Conservation (phyloP, 2,113 vertebrate species). For the Zosterops hypoxanthus region DNA sequence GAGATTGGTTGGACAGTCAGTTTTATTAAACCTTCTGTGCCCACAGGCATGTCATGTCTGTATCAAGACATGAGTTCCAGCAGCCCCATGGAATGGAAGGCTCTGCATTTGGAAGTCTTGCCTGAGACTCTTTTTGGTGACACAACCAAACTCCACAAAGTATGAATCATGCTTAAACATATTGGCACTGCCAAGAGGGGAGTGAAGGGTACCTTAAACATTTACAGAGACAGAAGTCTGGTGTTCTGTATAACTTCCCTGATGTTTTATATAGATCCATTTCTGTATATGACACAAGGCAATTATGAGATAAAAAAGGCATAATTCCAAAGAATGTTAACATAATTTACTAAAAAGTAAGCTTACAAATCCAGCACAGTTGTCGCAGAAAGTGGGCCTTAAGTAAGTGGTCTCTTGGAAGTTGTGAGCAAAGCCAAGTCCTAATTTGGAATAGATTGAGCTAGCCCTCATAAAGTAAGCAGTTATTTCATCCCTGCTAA, state of each 20-base stretch:
- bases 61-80: neutral
- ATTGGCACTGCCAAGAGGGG: neutral
- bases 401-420: slow-evolving; percentile 96
- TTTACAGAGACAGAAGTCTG: neutral
- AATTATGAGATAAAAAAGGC: neutral
- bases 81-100: neutral
- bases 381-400: slow-evolving; percentile 96
- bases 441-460: slow-evolving; percentile 94
- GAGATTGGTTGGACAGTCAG: neutral
- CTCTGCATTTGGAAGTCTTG: neutral
- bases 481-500: slow-evolving; percentile 93
- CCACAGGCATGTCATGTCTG: neutral
- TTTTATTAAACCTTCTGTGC: neutral
- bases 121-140: neutral
- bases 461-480: slow-evolving; percentile 96
- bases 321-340: neutral
- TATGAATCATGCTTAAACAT: neutral
- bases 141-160: neutral
- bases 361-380: slow-evolving; percentile 97
- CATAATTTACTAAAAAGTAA: neutral
- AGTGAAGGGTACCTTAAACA: neutral
- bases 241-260: neutral
- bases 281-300: neutral
- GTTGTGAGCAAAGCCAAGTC: slow-evolving; percentile 92
- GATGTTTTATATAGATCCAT: neutral